A percentile compares a stretch with the other conserved stretches of the same genome.
These are phyloP conservation scores for Drosophila subobscura DNA, from an alignment of 1,140 invertebrate species.

Conservation along the genomic window DNA sequence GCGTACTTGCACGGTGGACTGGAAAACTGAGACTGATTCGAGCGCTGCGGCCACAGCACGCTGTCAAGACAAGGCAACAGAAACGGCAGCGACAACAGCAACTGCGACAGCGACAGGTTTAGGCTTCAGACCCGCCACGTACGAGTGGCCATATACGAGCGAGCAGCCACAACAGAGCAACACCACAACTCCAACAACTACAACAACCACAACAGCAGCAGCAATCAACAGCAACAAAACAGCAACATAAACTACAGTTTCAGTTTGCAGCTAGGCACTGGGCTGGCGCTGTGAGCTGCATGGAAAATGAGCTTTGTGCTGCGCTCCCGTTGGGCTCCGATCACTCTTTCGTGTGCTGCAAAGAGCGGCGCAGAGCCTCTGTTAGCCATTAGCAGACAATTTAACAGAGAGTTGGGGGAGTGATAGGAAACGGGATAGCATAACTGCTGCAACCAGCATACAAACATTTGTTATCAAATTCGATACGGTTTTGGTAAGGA, in stretches of 20 bases:
- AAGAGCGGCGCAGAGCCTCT: conserved; percentile 13
- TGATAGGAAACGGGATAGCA: no score
- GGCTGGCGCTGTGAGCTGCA: conserved; percentile 65
- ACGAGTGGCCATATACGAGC: conserved; percentile 62
- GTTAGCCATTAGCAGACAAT: conserved; percentile 28
- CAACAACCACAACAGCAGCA: conserved; percentile 22
- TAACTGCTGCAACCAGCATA: conserved; percentile 12
- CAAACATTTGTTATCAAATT: conserved; percentile 44
- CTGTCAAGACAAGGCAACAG: conserved; percentile 60
- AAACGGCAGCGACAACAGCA: conserved; percentile 13
- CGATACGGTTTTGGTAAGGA: conserved; percentile 44
- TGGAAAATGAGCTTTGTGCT: conserved; percentile 67
- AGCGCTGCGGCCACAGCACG: conserved; percentile 61
- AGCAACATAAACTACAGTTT: conserved; percentile 61
- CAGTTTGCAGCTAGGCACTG: conserved; percentile 32
- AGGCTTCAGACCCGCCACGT: conserved; percentile 46
- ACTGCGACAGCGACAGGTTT: conserved; percentile 24
- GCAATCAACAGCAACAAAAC: conserved; percentile 19
- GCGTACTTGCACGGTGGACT: conserved; percentile 78
- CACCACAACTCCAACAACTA: conserved; percentile 24
- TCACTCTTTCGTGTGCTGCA: conserved; percentile 46
- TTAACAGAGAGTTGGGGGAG: conserved; percentile 29
- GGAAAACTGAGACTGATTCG: conserved; percentile 80
- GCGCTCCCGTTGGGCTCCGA: conserved; percentile 51
- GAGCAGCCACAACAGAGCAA: conserved; percentile 30